phyloP scores from a whole-genome alignment of 2,113 vertebrate genomes.

The Acanthisitta chloris region DNA sequence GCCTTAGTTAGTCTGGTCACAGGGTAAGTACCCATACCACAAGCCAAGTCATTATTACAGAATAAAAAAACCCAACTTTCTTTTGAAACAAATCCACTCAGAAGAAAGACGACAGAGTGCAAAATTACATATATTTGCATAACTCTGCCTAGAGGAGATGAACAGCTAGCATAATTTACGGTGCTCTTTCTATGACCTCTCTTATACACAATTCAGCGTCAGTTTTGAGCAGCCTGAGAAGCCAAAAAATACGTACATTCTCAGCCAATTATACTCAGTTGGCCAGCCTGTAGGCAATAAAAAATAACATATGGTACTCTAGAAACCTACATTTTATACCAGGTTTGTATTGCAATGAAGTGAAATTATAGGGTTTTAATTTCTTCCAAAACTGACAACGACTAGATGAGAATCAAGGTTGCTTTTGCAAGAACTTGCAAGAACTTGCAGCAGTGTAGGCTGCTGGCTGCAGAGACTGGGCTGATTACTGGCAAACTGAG shows the following conservation, averaged over 20 bases:
- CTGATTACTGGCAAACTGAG: not conserved
- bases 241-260: not conserved
- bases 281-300: not conserved
- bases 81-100: not conserved
- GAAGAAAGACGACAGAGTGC: not conserved
- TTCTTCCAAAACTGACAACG: not conserved
- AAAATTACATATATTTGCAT: not conserved
- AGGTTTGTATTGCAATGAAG: not conserved
- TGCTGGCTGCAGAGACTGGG: not conserved
- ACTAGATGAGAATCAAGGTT: not conserved
- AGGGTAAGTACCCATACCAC: not conserved
- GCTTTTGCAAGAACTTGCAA: not conserved
- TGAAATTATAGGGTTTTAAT: not conserved
- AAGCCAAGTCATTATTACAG: not conserved
- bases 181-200: not conserved
- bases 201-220: not conserved
- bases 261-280: not conserved
- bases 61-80: not conserved
- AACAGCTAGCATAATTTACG: not conserved
- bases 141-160: constrained; percentile 1
- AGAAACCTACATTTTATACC: constrained; percentile 3
- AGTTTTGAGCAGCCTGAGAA: not conserved
- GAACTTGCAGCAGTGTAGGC: not conserved
- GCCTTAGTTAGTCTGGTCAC: not conserved
- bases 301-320: not conserved